Base-by-base conservation (phyloP, 2,888 invertebrate species). In the Atrina japonica region DNA sequence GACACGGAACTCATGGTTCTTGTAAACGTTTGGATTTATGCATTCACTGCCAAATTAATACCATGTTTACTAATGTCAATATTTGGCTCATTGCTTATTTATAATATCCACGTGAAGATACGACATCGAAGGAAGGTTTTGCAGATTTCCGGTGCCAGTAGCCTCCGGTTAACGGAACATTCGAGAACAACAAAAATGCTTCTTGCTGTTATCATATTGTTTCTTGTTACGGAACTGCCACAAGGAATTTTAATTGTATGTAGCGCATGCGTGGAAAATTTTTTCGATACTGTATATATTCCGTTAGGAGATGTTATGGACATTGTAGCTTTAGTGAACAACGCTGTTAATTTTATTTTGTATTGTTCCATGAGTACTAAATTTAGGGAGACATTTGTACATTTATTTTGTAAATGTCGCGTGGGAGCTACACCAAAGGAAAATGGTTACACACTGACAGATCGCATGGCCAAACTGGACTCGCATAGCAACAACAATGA, bases 321-420 rank as follows among this genome's bases (percentile, higher is more conserved):
- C 91, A 94, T 96, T 71, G 90, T 97, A 83, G 97, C 97, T 0
- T 92, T 98, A 66, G 92, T 97, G 80, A 97, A 97, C 90, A 96
- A 97, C 6, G 95, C 96, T 0, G 95, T 97, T 66, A 98, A 97
- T 91, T 98, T 98, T 88, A 94, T 97, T 72, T 92, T 98, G 29
- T 98, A 97, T 89, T 97, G 97, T 87, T 93, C 95, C 66, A 97
- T 98, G 97, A 97, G 96, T 75, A 93, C 95, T 73, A 97, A 97
- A 92, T 98, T 98, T 90, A 93, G 98, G 2, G 84, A 89, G 60
- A 92, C 92, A 3, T 91, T 92, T 72, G 78, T 88, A 0, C 71
- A 80, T 40, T 71, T 86, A 11, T 86, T 82, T 69, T 87, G 84
- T 66, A 59, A 61, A 0, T 75, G 70, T 55, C 58, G 70, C 7